Conservation (phyloP, 2,888 invertebrate genomes). For the Parnassius orleans region DNA sequence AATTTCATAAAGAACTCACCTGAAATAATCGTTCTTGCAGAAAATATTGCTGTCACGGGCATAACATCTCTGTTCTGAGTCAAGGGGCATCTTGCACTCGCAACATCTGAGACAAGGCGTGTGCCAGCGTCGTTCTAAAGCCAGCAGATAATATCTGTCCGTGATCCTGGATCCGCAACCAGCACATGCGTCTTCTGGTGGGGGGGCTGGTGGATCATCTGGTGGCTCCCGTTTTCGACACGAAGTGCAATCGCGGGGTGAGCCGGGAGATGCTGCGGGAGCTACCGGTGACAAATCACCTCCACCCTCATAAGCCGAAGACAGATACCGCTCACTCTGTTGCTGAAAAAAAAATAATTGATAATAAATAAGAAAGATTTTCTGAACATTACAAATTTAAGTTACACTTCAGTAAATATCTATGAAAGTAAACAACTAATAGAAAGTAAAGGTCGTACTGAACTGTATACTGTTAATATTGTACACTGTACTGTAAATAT, state of each 20-base stretch:
- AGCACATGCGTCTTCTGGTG: constrained; percentile 85
- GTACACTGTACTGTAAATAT: too few species aligned
- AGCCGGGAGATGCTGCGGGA: constrained; percentile 83
- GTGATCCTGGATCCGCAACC: constrained; percentile 93
- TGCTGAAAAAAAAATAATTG: constrained; percentile 62
- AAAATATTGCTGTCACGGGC: constrained; percentile 95
- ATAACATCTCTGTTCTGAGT: constrained; percentile 95
- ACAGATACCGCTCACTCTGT: constrained; percentile 86
- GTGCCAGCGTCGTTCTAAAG: constrained; percentile 96
- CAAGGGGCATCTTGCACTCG: constrained; percentile 93
- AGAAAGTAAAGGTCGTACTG: too few species aligned
- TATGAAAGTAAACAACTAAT: too few species aligned
- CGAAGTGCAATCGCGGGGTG: constrained; percentile 81
- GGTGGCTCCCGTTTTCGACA: constrained; percentile 81
- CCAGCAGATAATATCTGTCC: constrained; percentile 95
- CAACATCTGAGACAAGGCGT: constrained; percentile 94
- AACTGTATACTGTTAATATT: too few species aligned
- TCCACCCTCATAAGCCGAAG: constrained; percentile 86
- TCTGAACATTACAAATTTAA: too few species aligned
- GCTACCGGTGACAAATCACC: constrained; percentile 88
- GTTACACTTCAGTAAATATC: too few species aligned
- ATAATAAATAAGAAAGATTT: too few species aligned
- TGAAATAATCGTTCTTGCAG: constrained; percentile 98
- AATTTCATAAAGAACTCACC: constrained; percentile 82
- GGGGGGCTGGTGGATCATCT: constrained; percentile 66